Percentiles rank a stretch among this genome's conserved stretches.
These are phyloP conservation scores for Enteromius paludinosus DNA, from an alignment of 2,797 vertebrate genomes.

Conservation along the genomic window DNA sequence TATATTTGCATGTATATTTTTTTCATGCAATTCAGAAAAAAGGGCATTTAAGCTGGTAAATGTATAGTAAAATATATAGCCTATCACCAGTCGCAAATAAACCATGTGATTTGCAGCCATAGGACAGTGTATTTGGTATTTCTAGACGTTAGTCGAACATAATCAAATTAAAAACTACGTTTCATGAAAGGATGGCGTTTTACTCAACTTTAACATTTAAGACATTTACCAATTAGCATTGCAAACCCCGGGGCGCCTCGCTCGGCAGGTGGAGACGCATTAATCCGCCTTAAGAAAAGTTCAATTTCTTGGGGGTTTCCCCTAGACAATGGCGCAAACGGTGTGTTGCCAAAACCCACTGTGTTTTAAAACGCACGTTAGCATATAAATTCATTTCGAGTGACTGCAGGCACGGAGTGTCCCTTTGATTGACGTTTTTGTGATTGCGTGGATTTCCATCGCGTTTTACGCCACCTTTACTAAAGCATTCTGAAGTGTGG, in stretches of 20 bases:
- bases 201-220: conserved; percentile 34
- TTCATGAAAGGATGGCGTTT: not conserved
- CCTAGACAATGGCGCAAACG: conserved; percentile 60
- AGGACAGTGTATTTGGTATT: not conserved
- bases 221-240: conserved; percentile 42
- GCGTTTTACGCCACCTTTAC: conserved; percentile 54
- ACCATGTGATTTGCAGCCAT: not conserved
- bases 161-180: not conserved
- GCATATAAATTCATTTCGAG: conserved; percentile 59
- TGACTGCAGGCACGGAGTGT: conserved; percentile 37
- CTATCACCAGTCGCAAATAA: not conserved
- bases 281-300: conserved; percentile 61
- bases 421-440: conserved; percentile 48
- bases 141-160: not conserved
- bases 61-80: too few relatives aligned
- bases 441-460: conserved; percentile 40
- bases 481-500: conserved; percentile 4
- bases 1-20: not conserved
- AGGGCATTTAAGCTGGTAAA: not conserved
- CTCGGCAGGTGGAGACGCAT: conserved; percentile 45
- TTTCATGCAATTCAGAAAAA: not conserved
- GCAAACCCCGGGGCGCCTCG: conserved; percentile 28
- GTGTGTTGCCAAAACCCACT: conserved; percentile 47
- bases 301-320: conserved; percentile 48
- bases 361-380: conserved; percentile 54